A percentile compares a stretch with the other conserved stretches of the same genome.
Evolutionary conservation across 2,797 vertebrate species (phyloP).

Genomic region (Odontamblyopus lacepedii): DNA sequence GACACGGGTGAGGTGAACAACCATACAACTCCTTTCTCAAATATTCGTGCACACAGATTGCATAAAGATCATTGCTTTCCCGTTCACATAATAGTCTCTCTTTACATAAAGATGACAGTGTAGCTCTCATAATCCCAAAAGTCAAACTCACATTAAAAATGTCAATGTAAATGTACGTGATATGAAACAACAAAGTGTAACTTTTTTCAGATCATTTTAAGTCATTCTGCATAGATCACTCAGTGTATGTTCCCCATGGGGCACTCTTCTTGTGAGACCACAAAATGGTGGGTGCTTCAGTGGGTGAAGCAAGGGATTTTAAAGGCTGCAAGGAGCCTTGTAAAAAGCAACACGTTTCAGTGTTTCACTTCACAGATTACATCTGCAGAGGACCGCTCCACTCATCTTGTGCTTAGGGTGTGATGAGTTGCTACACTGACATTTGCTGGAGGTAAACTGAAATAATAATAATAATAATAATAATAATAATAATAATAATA

Average conservation of each 20-base stretch:
- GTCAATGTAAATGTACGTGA: slow-evolving; percentile 14
- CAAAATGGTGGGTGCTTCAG: slow-evolving; percentile 64
- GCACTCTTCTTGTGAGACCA: slow-evolving; percentile 46
- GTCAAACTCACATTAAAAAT: slow-evolving; percentile 43
- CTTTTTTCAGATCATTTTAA: slow-evolving; percentile 28
- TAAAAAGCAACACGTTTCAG: slow-evolving; percentile 26
- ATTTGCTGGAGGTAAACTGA: slow-evolving; percentile 45
- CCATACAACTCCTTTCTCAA: slow-evolving; percentile 55
- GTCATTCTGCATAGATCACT: slow-evolving; percentile 69
- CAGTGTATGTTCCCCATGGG: slow-evolving; percentile 52
- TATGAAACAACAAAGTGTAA: slow-evolving; percentile 30
- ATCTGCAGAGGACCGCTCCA: slow-evolving; percentile 44
- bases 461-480: slow-evolving; percentile 27
- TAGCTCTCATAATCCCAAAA: slow-evolving; percentile 41
- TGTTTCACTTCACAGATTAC: slow-evolving; percentile 29
- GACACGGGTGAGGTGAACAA: slow-evolving; percentile 32
- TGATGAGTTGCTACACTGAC: slow-evolving; percentile 62
- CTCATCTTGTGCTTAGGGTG: slow-evolving; percentile 58
- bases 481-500: slow-evolving; percentile 30
- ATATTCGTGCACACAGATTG: slow-evolving; percentile 68
- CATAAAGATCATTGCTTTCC: slow-evolving; percentile 65
- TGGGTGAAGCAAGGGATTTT: slow-evolving; percentile 42
- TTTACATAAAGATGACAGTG: slow-evolving; percentile 41
- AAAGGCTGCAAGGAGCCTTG: slow-evolving; percentile 33
- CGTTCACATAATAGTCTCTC: slow-evolving; percentile 24